Conservation (phyloP, 2,888 invertebrate genomes). For the Pelosia muscerda region DNA sequence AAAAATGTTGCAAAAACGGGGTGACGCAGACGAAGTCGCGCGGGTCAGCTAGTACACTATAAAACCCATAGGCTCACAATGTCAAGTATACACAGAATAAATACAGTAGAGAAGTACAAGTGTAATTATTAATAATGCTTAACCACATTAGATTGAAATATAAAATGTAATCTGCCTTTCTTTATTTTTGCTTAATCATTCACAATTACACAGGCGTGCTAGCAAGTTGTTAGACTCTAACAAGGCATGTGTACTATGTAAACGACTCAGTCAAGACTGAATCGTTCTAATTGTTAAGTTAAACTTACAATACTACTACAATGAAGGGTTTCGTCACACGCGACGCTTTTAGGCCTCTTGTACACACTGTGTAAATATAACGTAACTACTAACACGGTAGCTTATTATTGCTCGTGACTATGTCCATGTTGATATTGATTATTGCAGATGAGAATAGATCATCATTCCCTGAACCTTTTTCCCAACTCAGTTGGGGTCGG, state of each 20-base stretch:
- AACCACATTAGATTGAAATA: neutral
- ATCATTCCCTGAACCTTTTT: too few species aligned
- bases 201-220: neutral
- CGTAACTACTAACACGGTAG: too few species aligned
- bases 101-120: too few species aligned
- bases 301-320: slow-evolving; percentile 3
- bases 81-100: too few species aligned
- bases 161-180: neutral
- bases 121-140: neutral
- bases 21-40: too few species aligned
- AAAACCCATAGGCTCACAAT: too few species aligned
- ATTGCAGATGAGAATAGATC: too few species aligned
- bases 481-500: too few species aligned
- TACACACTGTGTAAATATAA: neutral
- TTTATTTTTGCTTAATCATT: neutral
- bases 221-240: neutral
- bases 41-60: too few species aligned
- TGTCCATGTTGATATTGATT: too few species aligned
- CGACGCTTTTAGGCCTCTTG: neutral
- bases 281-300: neutral
- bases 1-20: too few species aligned
- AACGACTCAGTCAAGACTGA: slow-evolving; percentile 11
- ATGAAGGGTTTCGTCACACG: slow-evolving; percentile 1
- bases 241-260: neutral
- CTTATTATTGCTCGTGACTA: too few species aligned